These are phyloP conservation scores for Microplitis manilae DNA, from an alignment of 2,888 invertebrate genomes.

Conservation along the genomic window DNA sequence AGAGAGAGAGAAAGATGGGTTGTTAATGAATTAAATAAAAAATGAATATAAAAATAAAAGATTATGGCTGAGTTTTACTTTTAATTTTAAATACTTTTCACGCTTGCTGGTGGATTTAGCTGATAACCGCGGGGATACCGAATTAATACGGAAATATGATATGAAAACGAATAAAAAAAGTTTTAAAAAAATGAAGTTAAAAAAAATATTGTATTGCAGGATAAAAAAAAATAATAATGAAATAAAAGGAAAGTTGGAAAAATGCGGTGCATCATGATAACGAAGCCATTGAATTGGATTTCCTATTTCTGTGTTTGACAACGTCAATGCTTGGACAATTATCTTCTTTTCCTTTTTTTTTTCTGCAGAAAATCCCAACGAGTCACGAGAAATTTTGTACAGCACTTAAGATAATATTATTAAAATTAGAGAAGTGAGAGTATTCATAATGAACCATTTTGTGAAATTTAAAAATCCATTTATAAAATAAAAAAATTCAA, in stretches of 20 bases:
- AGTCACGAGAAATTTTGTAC: neutral
- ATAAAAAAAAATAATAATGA: neutral
- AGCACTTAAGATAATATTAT: neutral
- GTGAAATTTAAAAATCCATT: neutral
- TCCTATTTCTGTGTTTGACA: conserved; percentile 6
- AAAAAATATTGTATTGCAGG: neutral
- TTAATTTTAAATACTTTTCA: neutral
- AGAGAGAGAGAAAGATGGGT: neutral
- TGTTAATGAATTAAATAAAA: neutral
- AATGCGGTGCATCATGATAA: neutral
- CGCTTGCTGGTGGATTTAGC: neutral
- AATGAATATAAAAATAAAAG: neutral
- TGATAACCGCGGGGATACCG: neutral
- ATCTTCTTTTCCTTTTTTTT: neutral
- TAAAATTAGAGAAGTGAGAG: neutral
- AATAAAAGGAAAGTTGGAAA: conserved; percentile 12
- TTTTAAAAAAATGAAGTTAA: neutral
- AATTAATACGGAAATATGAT: conserved; percentile 8
- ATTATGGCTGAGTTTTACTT: neutral
- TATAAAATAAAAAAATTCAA: neutral
- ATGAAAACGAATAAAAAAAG: neutral
- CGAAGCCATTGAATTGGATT: conserved; percentile 13
- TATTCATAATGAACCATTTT: neutral
- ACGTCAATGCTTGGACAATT: conserved; percentile 6
- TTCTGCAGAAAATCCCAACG: neutral